Conservation (phyloP, 2,797 vertebrate species). For the Leucoraja ocellata region DNA sequence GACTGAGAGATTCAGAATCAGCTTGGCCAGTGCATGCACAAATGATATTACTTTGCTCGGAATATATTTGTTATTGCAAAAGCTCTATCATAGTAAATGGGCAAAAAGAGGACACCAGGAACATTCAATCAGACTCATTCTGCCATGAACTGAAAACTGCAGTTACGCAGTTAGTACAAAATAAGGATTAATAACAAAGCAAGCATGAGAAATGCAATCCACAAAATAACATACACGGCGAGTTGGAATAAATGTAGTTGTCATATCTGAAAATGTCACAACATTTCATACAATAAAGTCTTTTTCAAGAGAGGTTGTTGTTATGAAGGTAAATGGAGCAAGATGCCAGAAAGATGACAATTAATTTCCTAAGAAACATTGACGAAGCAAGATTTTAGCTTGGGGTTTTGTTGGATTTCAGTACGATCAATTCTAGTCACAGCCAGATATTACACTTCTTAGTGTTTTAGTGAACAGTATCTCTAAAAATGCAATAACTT, state of each 20-base stretch:
- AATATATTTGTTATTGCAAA: background rate
- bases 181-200: background rate
- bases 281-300: background rate
- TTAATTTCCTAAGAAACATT: background rate
- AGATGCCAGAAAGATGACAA: background rate
- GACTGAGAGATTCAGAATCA: background rate
- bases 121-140: background rate
- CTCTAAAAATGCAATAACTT: background rate
- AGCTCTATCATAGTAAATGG: background rate
- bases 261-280: background rate
- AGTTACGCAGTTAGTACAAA: background rate
- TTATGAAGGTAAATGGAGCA: background rate
- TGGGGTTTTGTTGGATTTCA: background rate
- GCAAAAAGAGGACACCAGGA: background rate
- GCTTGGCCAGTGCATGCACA: background rate
- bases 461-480: background rate
- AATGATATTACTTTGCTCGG: background rate
- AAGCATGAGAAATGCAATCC: background rate
- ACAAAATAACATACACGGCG: background rate
- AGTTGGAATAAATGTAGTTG: background rate
- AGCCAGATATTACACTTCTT: background rate
- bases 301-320: background rate
- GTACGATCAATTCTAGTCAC: background rate
- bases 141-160: background rate
- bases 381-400: background rate